These are phyloP conservation scores for Dendrolimus kikuchii DNA, from an alignment of 1,140 invertebrate genomes.

Conservation along the genomic window DNA sequence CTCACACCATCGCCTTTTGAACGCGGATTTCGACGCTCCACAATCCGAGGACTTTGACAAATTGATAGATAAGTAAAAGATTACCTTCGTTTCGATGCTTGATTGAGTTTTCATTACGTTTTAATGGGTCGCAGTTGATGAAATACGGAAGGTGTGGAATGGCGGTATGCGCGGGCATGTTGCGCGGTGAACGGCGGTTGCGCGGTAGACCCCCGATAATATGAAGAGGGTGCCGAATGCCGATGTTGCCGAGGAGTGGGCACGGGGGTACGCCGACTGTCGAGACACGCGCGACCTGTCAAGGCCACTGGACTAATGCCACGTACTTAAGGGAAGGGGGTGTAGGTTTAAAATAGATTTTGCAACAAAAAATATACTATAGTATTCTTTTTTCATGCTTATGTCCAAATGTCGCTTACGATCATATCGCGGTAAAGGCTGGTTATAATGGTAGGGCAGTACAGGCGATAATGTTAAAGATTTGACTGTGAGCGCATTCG, in stretches of 20 bases:
- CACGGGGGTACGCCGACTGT: conserved; percentile 16
- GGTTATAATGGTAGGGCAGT: no score
- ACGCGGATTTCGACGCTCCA: conserved; percentile 7
- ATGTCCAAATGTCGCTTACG: no score
- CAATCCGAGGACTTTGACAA: conserved; percentile 1
- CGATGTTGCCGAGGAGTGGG: conserved; percentile 11
- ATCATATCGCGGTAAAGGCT: no score
- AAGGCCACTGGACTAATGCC: conserved; percentile 8
- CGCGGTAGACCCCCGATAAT: conserved; percentile 12
- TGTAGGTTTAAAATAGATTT: background rate
- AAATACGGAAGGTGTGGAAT: conserved; percentile 42
- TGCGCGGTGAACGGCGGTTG: conserved; percentile 37
- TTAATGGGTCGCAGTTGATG: conserved; percentile 38
- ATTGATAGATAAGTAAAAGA: conserved; percentile 11
- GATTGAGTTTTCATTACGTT: conserved; percentile 41
- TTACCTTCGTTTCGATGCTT: conserved; percentile 44
- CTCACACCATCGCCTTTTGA: conserved; percentile 49
- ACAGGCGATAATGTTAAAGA: no score
- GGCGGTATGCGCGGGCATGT: conserved; percentile 37
- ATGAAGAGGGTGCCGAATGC: no score
- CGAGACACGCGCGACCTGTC: conserved; percentile 16
- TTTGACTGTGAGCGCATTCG: no score
- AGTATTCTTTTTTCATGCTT: no score
- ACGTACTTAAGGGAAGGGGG: background rate
- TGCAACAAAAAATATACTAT: no score